Conservation (phyloP, 1,140 invertebrate genomes). For the Hyposmocoma kahamanoa region DNA sequence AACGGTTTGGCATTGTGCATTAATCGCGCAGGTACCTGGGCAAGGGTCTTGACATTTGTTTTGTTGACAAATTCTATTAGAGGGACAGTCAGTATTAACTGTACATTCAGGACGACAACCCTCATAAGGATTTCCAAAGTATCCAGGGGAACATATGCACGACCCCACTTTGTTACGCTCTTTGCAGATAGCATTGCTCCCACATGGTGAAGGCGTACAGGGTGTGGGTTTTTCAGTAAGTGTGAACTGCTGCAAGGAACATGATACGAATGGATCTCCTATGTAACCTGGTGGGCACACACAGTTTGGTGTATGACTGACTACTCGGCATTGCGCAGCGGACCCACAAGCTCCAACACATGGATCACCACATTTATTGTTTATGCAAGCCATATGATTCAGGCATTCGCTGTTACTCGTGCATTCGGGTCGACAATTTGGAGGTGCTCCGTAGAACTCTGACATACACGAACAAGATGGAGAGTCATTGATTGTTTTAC, state of each 20-base stretch:
- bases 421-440: slow-evolving; percentile 80
- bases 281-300: slow-evolving; percentile 74
- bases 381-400: slow-evolving; percentile 78
- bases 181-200: slow-evolving; percentile 78
- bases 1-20: slow-evolving; percentile 77
- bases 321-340: slow-evolving; percentile 79
- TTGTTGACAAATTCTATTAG: slow-evolving; percentile 75
- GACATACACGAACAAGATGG: slow-evolving; percentile 79
- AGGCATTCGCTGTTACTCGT: slow-evolving; percentile 78
- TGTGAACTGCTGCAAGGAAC: slow-evolving; percentile 46
- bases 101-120: slow-evolving; percentile 79
- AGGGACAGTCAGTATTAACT: slow-evolving; percentile 78
- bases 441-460: slow-evolving; percentile 77
- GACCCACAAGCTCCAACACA: slow-evolving; percentile 78
- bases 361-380: slow-evolving; percentile 80
- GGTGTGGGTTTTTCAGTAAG: slow-evolving; percentile 58
- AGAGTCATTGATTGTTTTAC: slow-evolving; percentile 74
- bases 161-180: slow-evolving; percentile 76
- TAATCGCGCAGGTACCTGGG: slow-evolving; percentile 78
- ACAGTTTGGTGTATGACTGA: slow-evolving; percentile 80
- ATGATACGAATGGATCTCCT: slow-evolving; percentile 77
- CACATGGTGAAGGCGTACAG: slow-evolving; percentile 80
- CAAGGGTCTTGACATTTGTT: slow-evolving; percentile 80
- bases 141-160: slow-evolving; percentile 78
- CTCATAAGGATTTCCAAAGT: slow-evolving; percentile 81